Conservation (phyloP, 2,888 invertebrate genomes). For the Caenorhabditis sinica region DNA sequence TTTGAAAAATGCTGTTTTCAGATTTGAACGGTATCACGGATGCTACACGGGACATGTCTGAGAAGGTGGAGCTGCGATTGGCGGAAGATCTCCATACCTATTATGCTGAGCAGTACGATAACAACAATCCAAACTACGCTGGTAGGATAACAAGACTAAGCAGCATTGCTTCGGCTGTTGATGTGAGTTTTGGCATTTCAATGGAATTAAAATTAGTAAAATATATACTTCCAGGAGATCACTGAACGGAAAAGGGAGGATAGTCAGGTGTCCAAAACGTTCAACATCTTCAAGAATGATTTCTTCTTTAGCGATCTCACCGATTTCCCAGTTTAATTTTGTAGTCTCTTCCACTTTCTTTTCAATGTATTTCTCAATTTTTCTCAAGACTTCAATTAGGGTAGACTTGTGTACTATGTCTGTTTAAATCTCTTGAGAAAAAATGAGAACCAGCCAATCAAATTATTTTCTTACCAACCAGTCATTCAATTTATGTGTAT, state of each 20-base stretch:
- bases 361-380: constrained; percentile 11
- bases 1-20: neutral
- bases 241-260: constrained; percentile 68
- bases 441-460: neutral
- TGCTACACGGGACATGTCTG: constrained; percentile 59
- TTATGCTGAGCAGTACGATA: constrained; percentile 61
- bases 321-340: constrained; percentile 66
- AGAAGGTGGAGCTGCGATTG: constrained; percentile 58
- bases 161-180: constrained; percentile 68
- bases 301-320: constrained; percentile 71
- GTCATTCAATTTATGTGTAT: constrained; percentile 60
- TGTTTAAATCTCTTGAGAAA: constrained; percentile 7
- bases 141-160: constrained; percentile 65
- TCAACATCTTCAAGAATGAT: constrained; percentile 74
- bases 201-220: neutral
- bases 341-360: neutral
- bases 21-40: constrained; percentile 61
- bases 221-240: constrained; percentile 64
- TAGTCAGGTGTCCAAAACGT: constrained; percentile 71
- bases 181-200: constrained; percentile 49
- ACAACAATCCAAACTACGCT: constrained; percentile 67
- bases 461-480: constrained; percentile 20
- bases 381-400: constrained; percentile 22
- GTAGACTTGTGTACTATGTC: constrained; percentile 32
- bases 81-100: constrained; percentile 68